Evolutionary conservation across 2,888 invertebrate species (phyloP).

Genomic region (Anthophora plumipes): DNA sequence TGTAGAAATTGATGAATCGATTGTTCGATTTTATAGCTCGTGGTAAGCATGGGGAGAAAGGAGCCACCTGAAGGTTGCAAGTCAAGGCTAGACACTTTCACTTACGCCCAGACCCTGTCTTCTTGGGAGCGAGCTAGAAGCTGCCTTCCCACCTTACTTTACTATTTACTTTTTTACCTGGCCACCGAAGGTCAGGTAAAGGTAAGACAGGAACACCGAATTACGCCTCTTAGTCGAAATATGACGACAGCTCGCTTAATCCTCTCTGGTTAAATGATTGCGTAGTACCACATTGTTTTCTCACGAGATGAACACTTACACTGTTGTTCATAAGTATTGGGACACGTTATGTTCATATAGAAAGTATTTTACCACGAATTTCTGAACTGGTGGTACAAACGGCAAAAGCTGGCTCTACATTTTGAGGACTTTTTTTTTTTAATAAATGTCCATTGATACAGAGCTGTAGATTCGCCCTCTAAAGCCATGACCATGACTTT

Average conservation of each 20-base stretch:
- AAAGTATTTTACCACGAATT: no score
- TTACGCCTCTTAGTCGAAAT: conserved; percentile 48
- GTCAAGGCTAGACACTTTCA: conserved; percentile 84
- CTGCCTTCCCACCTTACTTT: conserved; percentile 81
- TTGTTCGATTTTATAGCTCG: conserved; percentile 50
- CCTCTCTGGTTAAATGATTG: conserved; percentile 28
- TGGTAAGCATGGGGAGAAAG: conserved; percentile 36
- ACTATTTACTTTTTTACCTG: conserved; percentile 72
- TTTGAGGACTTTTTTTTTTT: no score
- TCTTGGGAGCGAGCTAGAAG: conserved; percentile 80
- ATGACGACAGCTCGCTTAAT: conserved; percentile 37
- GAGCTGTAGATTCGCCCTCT: no score
- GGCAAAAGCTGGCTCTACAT: no score
- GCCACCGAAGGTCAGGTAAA: not conserved
- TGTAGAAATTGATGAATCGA: conserved; percentile 39
- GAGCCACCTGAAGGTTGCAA: conserved; percentile 81
- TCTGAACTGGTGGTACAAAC: no score
- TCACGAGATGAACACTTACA: not conserved
- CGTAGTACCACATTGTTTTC: not conserved
- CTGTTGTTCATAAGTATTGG: not conserved
- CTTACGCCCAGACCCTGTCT: conserved; percentile 67
- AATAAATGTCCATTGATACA: no score
- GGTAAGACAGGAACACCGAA: conserved; percentile 33
- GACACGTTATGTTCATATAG: not conserved
- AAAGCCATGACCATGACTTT: no score